Conservation (phyloP, 2,888 invertebrate species). For the Dioctria rufipes region DNA sequence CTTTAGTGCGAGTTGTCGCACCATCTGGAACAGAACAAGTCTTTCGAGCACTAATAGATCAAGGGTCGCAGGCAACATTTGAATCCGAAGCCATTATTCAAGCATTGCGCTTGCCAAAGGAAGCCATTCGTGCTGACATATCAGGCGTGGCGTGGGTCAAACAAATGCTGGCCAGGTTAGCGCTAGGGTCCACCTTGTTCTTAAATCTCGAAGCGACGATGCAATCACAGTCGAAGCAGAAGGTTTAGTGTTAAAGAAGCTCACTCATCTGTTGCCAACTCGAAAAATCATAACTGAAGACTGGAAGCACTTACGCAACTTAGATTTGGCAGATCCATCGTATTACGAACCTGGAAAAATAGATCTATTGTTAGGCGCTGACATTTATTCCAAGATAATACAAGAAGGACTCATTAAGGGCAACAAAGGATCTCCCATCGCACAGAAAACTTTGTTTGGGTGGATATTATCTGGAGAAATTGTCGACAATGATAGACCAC, state of each 20-base stretch:
- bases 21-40: not conserved
- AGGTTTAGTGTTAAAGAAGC: not conserved
- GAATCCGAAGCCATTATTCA: not conserved
- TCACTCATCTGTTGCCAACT: not conserved
- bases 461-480: not conserved
- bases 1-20: not conserved
- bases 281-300: not conserved
- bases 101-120: not conserved
- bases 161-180: not conserved
- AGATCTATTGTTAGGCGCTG: slow-evolving; percentile 37
- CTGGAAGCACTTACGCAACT: not conserved
- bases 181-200: not conserved
- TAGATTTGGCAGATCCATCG: slow-evolving; percentile 30
- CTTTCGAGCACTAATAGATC: slow-evolving; percentile 5
- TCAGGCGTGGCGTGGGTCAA: not conserved
- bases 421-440: slow-evolving; percentile 12
- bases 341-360: slow-evolving; percentile 32
- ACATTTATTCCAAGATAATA: slow-evolving; percentile 29
- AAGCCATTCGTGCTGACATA: not conserved
- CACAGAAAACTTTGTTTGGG: slow-evolving; percentile 32
- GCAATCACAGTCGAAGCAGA: not conserved
- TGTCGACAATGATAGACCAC: not conserved
- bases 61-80: not conserved
- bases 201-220: not conserved
- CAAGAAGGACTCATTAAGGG: slow-evolving; percentile 15